Conservation (phyloP, 2,113 vertebrate species). For the Herpetotheres cachinnans region DNA sequence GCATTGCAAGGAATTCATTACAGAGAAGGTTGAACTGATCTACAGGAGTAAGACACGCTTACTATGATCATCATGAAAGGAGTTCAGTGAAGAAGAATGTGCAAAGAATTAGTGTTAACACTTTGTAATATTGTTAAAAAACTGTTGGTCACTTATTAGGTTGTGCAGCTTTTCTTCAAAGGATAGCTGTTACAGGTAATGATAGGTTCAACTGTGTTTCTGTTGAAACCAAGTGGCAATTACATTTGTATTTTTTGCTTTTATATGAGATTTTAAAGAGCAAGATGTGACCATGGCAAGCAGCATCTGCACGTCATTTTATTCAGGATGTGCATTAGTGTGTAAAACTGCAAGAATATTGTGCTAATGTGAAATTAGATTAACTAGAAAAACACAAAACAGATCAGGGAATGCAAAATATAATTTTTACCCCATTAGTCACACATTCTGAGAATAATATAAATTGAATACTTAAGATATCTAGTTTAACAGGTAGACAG, state of each 20-base stretch:
- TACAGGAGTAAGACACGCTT: not conserved
- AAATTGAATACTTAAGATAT: not conserved
- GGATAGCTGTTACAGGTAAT: not conserved
- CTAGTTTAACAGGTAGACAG: not conserved
- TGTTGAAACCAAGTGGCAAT: not conserved
- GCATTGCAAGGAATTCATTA: not conserved
- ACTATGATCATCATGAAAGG: not conserved
- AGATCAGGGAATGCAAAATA: not conserved
- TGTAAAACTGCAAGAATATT: not conserved
- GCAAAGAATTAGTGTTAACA: not conserved
- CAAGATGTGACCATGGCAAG: not conserved
- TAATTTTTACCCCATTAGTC: not conserved
- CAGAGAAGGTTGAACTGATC: not conserved
- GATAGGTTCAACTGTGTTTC: not conserved
- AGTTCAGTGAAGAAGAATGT: not conserved
- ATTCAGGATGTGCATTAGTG: not conserved
- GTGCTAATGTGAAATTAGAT: not conserved
- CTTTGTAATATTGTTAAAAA: not conserved
- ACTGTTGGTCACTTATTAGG: not conserved
- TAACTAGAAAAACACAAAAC: not conserved
- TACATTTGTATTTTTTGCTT: not conserved
- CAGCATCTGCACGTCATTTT: not conserved
- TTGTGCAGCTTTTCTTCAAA: not conserved
- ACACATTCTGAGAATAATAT: not conserved
- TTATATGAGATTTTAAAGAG: not conserved